These are phyloP conservation scores for Cebus imitator DNA, from an alignment of 2,113 vertebrate genomes.

Conservation along the genomic window DNA sequence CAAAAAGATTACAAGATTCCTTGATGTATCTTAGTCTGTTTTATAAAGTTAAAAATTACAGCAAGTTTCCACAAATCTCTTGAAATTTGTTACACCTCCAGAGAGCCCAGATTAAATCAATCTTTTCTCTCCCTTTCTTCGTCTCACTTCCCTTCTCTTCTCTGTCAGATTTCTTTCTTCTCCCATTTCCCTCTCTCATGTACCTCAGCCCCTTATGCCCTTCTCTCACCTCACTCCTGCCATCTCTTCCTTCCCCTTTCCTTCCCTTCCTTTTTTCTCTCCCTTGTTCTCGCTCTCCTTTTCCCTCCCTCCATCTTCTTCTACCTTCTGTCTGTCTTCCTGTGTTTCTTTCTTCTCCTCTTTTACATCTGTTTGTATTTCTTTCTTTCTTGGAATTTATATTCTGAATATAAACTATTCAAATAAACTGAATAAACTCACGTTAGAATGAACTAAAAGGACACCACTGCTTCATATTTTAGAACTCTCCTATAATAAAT, in stretches of 20 bases:
- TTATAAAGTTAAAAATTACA: conserved; percentile 13
- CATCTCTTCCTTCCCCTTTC: background rate
- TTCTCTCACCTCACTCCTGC: background rate
- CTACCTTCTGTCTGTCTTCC: background rate
- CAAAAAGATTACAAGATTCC: background rate
- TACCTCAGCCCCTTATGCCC: background rate
- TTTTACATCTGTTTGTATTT: background rate
- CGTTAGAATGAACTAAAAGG: conserved; percentile 41
- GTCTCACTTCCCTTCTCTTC: background rate
- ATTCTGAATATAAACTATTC: background rate
- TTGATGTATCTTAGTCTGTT: background rate
- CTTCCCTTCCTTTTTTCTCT: background rate
- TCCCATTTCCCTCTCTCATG: background rate
- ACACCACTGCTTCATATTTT: background rate
- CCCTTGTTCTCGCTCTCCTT: too few relatives aligned
- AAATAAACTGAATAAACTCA: background rate
- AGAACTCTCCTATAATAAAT: background rate
- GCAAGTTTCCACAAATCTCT: conserved; percentile 28
- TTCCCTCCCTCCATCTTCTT: too few relatives aligned
- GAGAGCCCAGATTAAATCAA: background rate
- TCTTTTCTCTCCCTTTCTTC: background rate
- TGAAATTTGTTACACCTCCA: background rate
- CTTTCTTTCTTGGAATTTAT: conserved; percentile 18
- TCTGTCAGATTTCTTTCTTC: background rate
- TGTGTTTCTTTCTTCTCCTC: background rate